These are phyloP conservation scores for Phenganax subtilis DNA, from an alignment of 92 coral and sea anemone species.

Conservation along the genomic window DNA sequence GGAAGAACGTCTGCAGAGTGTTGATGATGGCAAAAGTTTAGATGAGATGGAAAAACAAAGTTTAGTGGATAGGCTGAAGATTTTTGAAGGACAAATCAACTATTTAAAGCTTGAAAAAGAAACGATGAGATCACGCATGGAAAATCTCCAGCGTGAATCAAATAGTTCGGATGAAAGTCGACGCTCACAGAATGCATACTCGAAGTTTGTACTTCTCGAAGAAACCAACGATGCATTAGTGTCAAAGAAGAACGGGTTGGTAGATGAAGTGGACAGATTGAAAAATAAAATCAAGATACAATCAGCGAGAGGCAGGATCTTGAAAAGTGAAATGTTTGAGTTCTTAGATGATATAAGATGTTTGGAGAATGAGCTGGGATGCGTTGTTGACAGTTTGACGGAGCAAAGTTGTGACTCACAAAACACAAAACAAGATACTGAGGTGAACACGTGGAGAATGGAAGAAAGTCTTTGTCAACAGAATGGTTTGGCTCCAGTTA, in stretches of 20 bases:
- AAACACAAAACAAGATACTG: conserved; percentile 48
- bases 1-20: conserved; percentile 53
- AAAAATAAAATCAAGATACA: conserved; percentile 23
- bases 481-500: conserved; percentile 31
- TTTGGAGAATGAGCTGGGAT: conserved; percentile 66
- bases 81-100: conserved; percentile 56
- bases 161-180: conserved; percentile 60
- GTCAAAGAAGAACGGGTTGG: neutral
- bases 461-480: conserved; percentile 47
- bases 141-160: conserved; percentile 63
- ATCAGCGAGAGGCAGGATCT: conserved; percentile 22
- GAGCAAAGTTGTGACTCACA: neutral
- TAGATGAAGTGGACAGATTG: conserved; percentile 12
- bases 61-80: conserved; percentile 53
- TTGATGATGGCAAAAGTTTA: conserved; percentile 52
- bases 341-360: conserved; percentile 66
- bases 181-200: neutral
- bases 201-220: neutral
- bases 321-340: conserved; percentile 59
- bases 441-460: conserved; percentile 59
- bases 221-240: neutral
- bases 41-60: conserved; percentile 63
- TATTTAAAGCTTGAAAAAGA: conserved; percentile 69
- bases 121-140: conserved; percentile 60
- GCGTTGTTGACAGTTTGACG: conserved; percentile 60